These are phyloP conservation scores for Antheraea yamamai DNA, from an alignment of 2,888 invertebrate species.

Conservation along the genomic window DNA sequence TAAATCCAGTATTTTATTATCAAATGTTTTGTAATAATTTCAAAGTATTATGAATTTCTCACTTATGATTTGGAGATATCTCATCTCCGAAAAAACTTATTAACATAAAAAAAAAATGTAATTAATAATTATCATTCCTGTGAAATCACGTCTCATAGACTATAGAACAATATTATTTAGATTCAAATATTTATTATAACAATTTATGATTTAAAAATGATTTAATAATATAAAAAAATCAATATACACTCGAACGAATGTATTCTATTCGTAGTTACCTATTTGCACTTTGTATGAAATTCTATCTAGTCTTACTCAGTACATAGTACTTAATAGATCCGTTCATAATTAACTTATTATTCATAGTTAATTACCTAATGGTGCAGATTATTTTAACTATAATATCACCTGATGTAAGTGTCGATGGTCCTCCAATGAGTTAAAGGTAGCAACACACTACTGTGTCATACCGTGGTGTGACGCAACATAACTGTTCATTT, in stretches of 20 bases:
- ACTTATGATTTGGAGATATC: not conserved
- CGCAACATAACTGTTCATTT: not conserved
- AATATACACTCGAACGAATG: not conserved
- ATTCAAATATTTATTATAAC: not conserved
- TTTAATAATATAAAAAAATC: not conserved
- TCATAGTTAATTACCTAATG: not conserved
- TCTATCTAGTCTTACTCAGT: constrained; percentile 23
- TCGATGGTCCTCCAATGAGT: not conserved
- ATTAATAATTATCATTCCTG: not conserved
- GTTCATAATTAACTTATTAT: constrained; percentile 21
- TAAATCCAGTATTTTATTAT: not conserved
- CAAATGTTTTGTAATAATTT: not conserved
- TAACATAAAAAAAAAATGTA: not conserved
- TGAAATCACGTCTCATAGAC: not conserved
- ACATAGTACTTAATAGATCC: constrained; percentile 24
- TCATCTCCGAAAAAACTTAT: not conserved
- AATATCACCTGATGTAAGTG: not conserved
- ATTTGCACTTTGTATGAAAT: constrained; percentile 21
- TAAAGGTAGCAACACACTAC: not conserved
- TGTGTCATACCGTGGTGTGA: not conserved
- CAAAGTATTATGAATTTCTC: not conserved
- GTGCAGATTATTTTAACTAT: not conserved
- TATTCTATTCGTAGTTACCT: constrained; percentile 18
- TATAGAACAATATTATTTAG: not conserved
- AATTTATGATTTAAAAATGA: not conserved